Percentiles rank a stretch among this genome's conserved stretches.
Evolutionary conservation across 2,113 vertebrate genomes (phyloP).

Genomic region (Felis chaus): DNA sequence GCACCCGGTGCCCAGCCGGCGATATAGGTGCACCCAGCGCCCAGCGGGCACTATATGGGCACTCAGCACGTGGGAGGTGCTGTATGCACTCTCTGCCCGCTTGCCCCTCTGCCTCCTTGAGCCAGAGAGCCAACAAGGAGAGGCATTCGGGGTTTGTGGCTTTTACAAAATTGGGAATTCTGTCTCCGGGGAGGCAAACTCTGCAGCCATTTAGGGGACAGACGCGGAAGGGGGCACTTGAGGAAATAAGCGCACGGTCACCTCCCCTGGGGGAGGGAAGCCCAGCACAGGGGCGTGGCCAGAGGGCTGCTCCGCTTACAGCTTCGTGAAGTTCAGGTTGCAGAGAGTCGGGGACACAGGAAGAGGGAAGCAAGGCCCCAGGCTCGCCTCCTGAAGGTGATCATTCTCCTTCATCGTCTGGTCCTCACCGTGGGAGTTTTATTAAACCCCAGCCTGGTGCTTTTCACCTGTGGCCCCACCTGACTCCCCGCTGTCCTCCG

Average conservation of each 20-base stretch:
- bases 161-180: neutral
- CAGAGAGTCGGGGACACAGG: neutral
- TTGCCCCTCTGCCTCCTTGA: no score
- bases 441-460: neutral
- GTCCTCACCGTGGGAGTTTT: neutral
- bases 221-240: slow-evolving; percentile 36
- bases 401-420: fast-evolving
- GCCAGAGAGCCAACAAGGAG: neutral
- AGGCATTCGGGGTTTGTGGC: neutral
- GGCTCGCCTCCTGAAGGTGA: neutral
- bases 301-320: neutral
- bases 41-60: no score
- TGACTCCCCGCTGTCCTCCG: neutral
- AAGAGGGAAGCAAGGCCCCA: neutral
- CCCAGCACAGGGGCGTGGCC: neutral
- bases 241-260: slow-evolving; percentile 46
- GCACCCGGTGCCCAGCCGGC: no score
- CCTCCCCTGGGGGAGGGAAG: slow-evolving; percentile 24
- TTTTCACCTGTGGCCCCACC: neutral
- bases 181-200: slow-evolving; percentile 34
- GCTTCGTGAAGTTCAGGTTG: neutral
- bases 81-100: no score
- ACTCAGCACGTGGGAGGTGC: neutral
- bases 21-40: no score
- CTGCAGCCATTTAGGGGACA: slow-evolving; percentile 50